A percentile compares a stretch with the other conserved stretches of the same genome.
These are phyloP conservation scores for Trichogramma evanescens DNA, from an alignment of 2,888 invertebrate species.

Conservation along the genomic window DNA sequence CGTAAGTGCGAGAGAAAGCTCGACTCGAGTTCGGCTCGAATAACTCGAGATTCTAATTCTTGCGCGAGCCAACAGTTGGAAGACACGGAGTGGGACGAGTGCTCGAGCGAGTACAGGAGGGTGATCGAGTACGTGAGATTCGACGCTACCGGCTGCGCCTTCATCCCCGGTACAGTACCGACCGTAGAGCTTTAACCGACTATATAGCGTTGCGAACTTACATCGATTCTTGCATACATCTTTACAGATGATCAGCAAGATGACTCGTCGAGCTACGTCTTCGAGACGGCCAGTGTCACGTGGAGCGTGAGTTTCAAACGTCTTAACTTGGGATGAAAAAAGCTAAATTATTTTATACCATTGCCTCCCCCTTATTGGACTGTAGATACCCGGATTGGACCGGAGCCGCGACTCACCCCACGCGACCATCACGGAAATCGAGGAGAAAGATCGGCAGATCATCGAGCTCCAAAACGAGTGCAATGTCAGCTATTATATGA, in stretches of 20 bases:
- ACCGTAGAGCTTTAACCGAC: too few relatives aligned
- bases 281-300: neutral
- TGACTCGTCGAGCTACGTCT: neutral
- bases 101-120: too few relatives aligned
- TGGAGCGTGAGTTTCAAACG: neutral
- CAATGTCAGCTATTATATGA: neutral
- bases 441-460: conserved; percentile 38
- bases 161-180: too few relatives aligned
- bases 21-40: too few relatives aligned
- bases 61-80: too few relatives aligned
- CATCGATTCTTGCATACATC: too few relatives aligned
- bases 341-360: neutral
- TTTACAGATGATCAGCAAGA: too few relatives aligned
- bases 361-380: neutral
- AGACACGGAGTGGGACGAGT: neutral
- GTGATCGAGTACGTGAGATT: too few relatives aligned
- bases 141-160: too few relatives aligned
- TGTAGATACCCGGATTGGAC: conserved; percentile 13
- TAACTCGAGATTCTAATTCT: too few relatives aligned
- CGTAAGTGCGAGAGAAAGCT: conserved; percentile 1
- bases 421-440: conserved; percentile 33
- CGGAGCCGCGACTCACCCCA: conserved; percentile 20
- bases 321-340: neutral
- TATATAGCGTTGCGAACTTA: too few relatives aligned
- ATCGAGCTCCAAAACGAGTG: conserved; percentile 31